Conservation (phyloP, 2,888 invertebrate genomes). For the Diaphora mendica region DNA sequence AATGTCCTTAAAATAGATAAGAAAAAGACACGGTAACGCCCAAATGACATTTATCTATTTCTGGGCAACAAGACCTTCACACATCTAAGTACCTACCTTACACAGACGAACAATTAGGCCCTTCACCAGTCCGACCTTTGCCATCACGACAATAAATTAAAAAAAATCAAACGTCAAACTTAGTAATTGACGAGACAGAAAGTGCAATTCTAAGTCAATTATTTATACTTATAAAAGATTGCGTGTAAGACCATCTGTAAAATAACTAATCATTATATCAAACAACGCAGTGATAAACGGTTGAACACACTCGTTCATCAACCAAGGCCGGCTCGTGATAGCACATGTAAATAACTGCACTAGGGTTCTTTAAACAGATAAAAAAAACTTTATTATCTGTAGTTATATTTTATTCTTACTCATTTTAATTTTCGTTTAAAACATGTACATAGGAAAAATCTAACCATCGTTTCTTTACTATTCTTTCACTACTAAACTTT, state of each 20-base stretch:
- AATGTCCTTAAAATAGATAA: neutral
- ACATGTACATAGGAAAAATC: no score
- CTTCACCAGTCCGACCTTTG: neutral
- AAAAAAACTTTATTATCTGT: conserved; percentile 6
- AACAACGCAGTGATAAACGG: conserved; percentile 60
- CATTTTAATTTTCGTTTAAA: no score
- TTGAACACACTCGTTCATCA: conserved; percentile 51
- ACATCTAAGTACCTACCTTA: no score
- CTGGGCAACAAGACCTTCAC: neutral
- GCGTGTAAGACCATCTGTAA: conserved; percentile 42
- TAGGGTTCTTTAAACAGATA: conserved; percentile 34
- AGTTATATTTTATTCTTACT: no score
- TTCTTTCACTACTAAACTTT: neutral
- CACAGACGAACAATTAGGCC: neutral
- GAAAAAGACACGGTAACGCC: neutral
- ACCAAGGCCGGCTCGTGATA: conserved; percentile 50
- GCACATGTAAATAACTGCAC: conserved; percentile 23
- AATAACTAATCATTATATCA: conserved; percentile 62
- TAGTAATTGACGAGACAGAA: conserved; percentile 18
- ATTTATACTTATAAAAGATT: conserved; percentile 20
- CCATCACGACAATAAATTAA: neutral
- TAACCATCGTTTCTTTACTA: no score
- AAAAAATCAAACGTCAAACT: conserved; percentile 9
- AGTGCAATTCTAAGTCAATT: conserved; percentile 31
- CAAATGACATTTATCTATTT: neutral